phyloP scores from a whole-genome alignment of 2,888 invertebrate genomes.

The Boloria selene region DNA sequence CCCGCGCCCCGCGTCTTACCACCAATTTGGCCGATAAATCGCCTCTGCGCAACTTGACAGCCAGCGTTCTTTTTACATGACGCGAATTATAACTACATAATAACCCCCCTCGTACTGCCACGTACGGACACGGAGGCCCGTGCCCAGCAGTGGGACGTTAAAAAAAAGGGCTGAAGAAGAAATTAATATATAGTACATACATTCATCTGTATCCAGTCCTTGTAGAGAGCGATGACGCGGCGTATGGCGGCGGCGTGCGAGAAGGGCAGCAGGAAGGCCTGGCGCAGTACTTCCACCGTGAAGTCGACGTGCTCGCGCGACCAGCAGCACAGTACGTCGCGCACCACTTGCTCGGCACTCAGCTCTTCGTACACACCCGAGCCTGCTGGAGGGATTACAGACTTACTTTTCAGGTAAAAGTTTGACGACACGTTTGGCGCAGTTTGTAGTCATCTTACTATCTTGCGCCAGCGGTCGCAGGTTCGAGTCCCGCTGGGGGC shows the following conservation, averaged over 20 bases:
- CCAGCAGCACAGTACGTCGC: slow-evolving; percentile 92
- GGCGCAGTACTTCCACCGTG: slow-evolving; percentile 95
- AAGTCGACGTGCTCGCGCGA: slow-evolving; percentile 96
- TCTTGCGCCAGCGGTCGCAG: no score
- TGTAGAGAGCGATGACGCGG: slow-evolving; percentile 94
- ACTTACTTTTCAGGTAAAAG: background rate
- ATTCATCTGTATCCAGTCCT: slow-evolving; percentile 96
- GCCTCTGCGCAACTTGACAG: no score
- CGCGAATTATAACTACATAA: no score
- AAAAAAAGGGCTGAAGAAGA: background rate
- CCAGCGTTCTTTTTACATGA: no score
- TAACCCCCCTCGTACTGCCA: no score
- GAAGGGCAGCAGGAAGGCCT: slow-evolving; percentile 95
- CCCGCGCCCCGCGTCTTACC: no score
- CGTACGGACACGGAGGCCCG: no score
- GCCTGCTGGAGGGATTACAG: slow-evolving; percentile 10
- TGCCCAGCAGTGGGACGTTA: no score
- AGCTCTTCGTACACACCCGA: slow-evolving; percentile 60
- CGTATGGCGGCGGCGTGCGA: slow-evolving; percentile 93
- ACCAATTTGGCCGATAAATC: no score
- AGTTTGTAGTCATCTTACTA: no score
- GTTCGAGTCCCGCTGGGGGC: no score
- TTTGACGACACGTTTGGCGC: no score
- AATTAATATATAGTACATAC: slow-evolving; percentile 66
- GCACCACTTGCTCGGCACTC: slow-evolving; percentile 86